Conservation (phyloP, 2,888 invertebrate genomes). For the Phania funesta region DNA sequence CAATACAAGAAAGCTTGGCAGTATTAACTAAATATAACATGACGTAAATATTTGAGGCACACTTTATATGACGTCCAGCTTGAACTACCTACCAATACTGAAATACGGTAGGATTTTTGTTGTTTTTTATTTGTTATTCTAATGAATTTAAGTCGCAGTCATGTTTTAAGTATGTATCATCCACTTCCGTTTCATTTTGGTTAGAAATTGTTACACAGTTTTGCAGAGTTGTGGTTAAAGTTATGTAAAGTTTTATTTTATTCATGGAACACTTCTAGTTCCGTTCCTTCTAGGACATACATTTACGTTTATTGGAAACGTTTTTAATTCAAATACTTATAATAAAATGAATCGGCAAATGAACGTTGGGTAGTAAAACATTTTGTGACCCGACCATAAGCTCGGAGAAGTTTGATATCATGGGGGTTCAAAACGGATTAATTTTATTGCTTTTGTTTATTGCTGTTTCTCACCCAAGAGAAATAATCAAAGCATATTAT, state of each 20-base stretch:
- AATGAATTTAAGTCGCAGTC: slow-evolving; percentile 29
- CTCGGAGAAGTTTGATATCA: no score
- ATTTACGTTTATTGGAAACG: no score
- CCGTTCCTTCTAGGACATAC: neutral
- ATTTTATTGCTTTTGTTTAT: no score
- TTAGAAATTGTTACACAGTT: slow-evolving; percentile 1
- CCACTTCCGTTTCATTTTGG: slow-evolving; percentile 49
- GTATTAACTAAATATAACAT: no score
- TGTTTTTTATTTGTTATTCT: slow-evolving; percentile 3
- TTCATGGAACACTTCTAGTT: neutral
- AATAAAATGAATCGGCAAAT: no score
- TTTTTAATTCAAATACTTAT: no score
- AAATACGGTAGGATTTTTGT: neutral
- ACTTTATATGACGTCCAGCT: slow-evolving; percentile 27
- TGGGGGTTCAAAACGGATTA: no score
- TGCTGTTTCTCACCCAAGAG: no score
- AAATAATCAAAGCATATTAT: no score
- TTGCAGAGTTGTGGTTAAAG: slow-evolving; percentile 4
- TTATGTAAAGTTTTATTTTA: slow-evolving; percentile 11
- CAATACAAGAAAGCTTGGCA: no score
- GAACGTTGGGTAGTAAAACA: no score
- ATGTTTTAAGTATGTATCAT: slow-evolving; percentile 44
- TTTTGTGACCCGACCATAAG: no score
- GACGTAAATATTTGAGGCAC: neutral
- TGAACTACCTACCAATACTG: neutral